Evolutionary conservation across 2,888 invertebrate species (phyloP).

Genomic region (Oscheius onirici): DNA sequence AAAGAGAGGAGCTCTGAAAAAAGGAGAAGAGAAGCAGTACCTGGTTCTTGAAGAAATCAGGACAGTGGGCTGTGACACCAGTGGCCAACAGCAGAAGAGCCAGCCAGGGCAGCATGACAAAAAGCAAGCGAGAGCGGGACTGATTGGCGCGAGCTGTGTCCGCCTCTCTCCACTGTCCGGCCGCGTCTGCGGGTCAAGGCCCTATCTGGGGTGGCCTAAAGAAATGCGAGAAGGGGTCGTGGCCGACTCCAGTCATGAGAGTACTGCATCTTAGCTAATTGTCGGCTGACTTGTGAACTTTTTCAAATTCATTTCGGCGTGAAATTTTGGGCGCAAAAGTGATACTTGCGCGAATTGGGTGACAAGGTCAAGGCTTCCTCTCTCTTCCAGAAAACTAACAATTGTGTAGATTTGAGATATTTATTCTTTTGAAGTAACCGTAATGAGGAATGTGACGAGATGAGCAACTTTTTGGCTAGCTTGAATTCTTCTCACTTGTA

Average conservation of each 20-base stretch:
- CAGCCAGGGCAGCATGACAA: slow-evolving; percentile 31
- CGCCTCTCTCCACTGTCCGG: slow-evolving; percentile 17
- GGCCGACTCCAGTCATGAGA: slow-evolving; percentile 12
- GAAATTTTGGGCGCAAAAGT: neutral
- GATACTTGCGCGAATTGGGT: neutral
- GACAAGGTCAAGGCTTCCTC: neutral
- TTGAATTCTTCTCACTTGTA: slow-evolving; percentile 47
- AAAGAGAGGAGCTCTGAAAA: neutral
- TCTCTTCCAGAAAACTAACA: neutral
- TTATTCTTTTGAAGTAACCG: slow-evolving; percentile 20
- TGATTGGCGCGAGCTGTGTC: slow-evolving; percentile 32
- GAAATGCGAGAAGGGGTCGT: slow-evolving; percentile 26
- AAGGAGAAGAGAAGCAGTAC: slow-evolving; percentile 27
- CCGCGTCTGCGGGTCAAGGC: slow-evolving; percentile 34
- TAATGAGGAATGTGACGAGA: slow-evolving; percentile 29
- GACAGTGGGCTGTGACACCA: slow-evolving; percentile 59
- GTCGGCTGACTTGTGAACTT: slow-evolving; percentile 5
- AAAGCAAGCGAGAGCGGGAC: slow-evolving; percentile 29
- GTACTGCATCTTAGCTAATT: slow-evolving; percentile 21
- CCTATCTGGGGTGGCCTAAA: slow-evolving; percentile 32
- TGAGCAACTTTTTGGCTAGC: slow-evolving; percentile 21
- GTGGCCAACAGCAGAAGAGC: slow-evolving; percentile 38
- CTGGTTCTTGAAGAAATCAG: slow-evolving; percentile 64
- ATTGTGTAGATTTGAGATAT: neutral
- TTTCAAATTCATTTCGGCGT: slow-evolving; percentile 2